Conservation (phyloP, 2,113 vertebrate genomes). For the Bombycilla garrulus region DNA sequence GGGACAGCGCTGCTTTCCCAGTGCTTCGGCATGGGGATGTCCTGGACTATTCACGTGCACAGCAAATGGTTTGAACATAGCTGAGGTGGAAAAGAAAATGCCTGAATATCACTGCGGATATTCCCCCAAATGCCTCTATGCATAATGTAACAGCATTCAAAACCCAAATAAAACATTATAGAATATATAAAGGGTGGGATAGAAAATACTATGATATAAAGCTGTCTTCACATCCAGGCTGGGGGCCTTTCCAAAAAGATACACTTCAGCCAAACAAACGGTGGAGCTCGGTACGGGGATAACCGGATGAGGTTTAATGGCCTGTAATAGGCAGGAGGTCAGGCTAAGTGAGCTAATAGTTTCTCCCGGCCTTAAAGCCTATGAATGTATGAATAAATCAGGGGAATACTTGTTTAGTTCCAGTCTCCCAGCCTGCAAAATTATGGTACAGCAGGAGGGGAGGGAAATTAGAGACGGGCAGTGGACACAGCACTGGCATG, state of each 20-base stretch:
- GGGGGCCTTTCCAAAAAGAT: slow-evolving; percentile 23
- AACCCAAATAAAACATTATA: slow-evolving; percentile 27
- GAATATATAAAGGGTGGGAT: neutral
- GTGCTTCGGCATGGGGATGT: fast-evolving
- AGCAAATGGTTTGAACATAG: neutral
- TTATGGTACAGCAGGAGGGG: neutral
- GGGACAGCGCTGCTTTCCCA: neutral
- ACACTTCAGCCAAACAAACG: neutral
- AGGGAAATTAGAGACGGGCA: neutral
- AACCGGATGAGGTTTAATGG: neutral
- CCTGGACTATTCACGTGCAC: neutral
- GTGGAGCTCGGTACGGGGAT: neutral
- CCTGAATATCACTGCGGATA: neutral
- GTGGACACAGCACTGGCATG: fast-evolving
- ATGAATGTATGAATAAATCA: slow-evolving; percentile 28
- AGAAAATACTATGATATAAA: slow-evolving; percentile 27
- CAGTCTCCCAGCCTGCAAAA: neutral
- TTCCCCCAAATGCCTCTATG: neutral
- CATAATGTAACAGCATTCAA: neutral
- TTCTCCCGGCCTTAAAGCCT: slow-evolving; percentile 17
- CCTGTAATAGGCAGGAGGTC: slow-evolving; percentile 7
- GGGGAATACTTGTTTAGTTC: neutral
- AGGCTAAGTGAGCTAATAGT: neutral
- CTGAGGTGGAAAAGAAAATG: neutral
- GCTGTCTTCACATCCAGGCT: slow-evolving; percentile 6